Percentiles rank a stretch among this genome's conserved stretches.
These are phyloP conservation scores for Diphyllodes magnificus DNA, from an alignment of 2,113 vertebrate genomes.

Conservation along the genomic window DNA sequence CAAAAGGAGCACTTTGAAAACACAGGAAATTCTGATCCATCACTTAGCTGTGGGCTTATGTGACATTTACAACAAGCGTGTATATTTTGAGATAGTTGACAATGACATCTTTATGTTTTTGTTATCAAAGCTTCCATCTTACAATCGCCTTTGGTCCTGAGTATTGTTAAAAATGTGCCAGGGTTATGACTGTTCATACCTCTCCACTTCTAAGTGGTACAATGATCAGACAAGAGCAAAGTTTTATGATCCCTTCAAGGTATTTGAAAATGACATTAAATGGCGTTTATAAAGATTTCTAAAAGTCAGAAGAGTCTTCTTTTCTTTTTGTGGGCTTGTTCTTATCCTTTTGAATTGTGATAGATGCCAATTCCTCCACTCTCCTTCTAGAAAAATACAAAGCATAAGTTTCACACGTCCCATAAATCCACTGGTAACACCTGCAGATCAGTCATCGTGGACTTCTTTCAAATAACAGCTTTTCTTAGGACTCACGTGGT, in stretches of 20 bases:
- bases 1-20: neutral
- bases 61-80: constrained; percentile 39
- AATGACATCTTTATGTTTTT: constrained; percentile 63
- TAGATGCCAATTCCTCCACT: neutral
- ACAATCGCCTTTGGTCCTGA: constrained; percentile 27
- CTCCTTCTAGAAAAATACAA: neutral
- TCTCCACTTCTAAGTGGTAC: constrained; percentile 20
- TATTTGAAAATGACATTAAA: constrained; percentile 59
- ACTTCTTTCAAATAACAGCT: neutral
- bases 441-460: neutral
- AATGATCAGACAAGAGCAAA: constrained; percentile 55
- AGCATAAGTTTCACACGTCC: neutral
- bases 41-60: constrained; percentile 30
- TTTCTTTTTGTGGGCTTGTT: constrained; percentile 24
- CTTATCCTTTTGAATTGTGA: constrained; percentile 22
- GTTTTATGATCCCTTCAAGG: constrained; percentile 64
- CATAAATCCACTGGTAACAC: neutral
- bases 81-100: constrained; percentile 52
- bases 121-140: constrained; percentile 51
- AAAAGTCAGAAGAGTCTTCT: constrained; percentile 46
- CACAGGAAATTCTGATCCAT: constrained; percentile 15
- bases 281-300: constrained; percentile 41
- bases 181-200: constrained; percentile 26
- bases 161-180: constrained; percentile 21
- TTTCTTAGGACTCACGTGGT: neutral